Evolutionary conservation across 2,113 vertebrate genomes (phyloP).

Genomic region (Sphaerodactylus townsendi): DNA sequence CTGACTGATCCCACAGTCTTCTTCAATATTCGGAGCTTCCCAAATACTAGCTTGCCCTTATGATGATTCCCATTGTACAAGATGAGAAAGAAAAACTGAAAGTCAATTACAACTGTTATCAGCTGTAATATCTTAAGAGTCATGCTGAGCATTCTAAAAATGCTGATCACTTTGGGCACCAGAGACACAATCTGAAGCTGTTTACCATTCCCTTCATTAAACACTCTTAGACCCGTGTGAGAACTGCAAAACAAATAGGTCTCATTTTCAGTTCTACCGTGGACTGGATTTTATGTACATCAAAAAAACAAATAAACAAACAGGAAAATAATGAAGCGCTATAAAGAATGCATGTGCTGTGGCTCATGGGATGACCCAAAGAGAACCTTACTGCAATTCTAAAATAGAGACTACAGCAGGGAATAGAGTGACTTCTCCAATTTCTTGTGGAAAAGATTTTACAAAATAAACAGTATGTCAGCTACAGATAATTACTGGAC

Average conservation of each 20-base stretch:
- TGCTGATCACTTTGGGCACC: slow-evolving; percentile 79
- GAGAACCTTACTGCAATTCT: slow-evolving; percentile 31
- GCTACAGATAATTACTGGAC: neutral
- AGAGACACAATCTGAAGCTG: slow-evolving; percentile 77
- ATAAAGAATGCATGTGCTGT: slow-evolving; percentile 9
- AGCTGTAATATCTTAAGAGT: slow-evolving; percentile 80
- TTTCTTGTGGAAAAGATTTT: slow-evolving; percentile 34
- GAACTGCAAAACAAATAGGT: slow-evolving; percentile 73
- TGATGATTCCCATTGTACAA: slow-evolving; percentile 48
- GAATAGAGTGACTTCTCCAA: slow-evolving; percentile 45
- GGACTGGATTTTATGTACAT: slow-evolving; percentile 63
- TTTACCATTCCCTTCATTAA: slow-evolving; percentile 85
- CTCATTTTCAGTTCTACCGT: slow-evolving; percentile 66
- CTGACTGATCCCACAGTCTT: slow-evolving; percentile 9
- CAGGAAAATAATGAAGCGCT: slow-evolving; percentile 63
- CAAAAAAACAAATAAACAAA: slow-evolving; percentile 63
- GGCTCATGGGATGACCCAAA: slow-evolving; percentile 34
- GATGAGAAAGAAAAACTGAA: slow-evolving; percentile 66
- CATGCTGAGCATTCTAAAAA: slow-evolving; percentile 89
- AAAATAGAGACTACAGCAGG: neutral
- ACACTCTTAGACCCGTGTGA: slow-evolving; percentile 26
- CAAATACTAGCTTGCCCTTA: slow-evolving; percentile 23
- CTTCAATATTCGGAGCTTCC: slow-evolving; percentile 28
- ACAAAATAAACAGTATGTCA: slow-evolving; percentile 32
- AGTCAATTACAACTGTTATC: slow-evolving; percentile 81